Base-by-base conservation (phyloP, 2,888 invertebrate genomes). In the Eurytoma californica region DNA sequence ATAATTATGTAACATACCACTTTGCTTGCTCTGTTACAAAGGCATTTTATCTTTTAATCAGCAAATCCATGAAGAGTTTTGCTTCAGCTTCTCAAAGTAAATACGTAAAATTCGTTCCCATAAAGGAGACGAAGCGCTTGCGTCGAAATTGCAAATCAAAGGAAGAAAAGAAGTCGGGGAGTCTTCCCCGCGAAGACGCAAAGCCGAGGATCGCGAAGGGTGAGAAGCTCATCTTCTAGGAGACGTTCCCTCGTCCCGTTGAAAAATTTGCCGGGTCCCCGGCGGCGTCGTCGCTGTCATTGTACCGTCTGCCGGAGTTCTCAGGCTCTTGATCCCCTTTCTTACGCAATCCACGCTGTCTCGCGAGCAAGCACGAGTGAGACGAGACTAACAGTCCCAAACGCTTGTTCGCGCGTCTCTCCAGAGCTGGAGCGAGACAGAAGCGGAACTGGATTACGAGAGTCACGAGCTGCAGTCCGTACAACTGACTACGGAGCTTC, bases 381-480 rank as follows among this genome's bases (percentile, higher is more conserved):
- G 24, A 39, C 39, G 39, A 39, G 39, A 9, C 39, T 39, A 39
- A 39, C 1, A 39, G 39, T 9, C 39, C 39, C 39, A 9, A 39
- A 9, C 39, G 39, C 39, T 39, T 9, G 39, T 39, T 39, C 39
- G 39, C 39, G 1, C 9, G 39, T 39, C 9, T 39, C 9, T 39
- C 39, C 39, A 39, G 39, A 39, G 39, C 9, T 9, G 9, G 28
- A 60, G 60, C 3, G 47, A 63, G 63, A 63, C n/a, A 39, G 28
- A 57, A 72, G 47, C 66, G 72, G 66, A 77, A 77, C 72, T 77
- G 77, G 77, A 77, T 72, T 73, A 78, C 77, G 61, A 72, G 67
- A 77, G 77, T 77, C 77, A 77, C 77, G 77, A 77, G 24, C 49
- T 20, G 2, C 24, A 24, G 24, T 24, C 24, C 24, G 1, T 24